Evolutionary conservation across 2,888 invertebrate genomes (phyloP).

Genomic region (Xestia xanthographa): DNA sequence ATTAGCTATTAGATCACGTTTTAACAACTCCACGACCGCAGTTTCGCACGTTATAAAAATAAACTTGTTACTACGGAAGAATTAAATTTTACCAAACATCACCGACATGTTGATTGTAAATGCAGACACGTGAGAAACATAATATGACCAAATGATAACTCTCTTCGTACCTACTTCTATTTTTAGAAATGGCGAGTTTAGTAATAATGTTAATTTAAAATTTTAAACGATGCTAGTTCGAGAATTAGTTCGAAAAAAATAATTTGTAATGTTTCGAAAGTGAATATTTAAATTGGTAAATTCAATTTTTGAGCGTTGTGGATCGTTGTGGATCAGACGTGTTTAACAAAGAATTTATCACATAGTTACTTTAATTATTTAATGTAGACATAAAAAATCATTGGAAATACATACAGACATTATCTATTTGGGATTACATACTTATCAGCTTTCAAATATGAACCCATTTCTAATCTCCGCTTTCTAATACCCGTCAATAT

Average conservation of each 20-base stretch:
- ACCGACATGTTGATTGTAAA: background rate
- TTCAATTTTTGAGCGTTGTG: slow-evolving; percentile 11
- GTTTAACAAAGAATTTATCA: background rate
- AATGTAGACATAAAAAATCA: background rate
- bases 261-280: too few relatives aligned
- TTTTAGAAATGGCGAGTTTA: background rate
- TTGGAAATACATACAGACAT: background rate
- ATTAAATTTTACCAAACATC: background rate
- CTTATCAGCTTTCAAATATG: too few relatives aligned
- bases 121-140: background rate
- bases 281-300: slow-evolving; percentile 3
- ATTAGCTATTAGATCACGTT: slow-evolving; percentile 11
- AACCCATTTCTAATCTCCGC: too few relatives aligned
- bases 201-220: background rate
- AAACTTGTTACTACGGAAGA: background rate
- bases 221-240: background rate
- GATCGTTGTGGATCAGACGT: background rate
- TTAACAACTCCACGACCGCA: background rate
- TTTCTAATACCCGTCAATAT: too few relatives aligned
- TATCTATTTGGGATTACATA: background rate
- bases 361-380: background rate
- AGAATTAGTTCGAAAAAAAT: too few relatives aligned
- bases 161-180: slow-evolving; percentile 10
- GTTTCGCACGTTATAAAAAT: background rate
- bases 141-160: background rate